A percentile compares a stretch with the other conserved stretches of the same genome.
phyloP scores from a whole-genome alignment of 2,888 invertebrate species.

The Hemistola chrysoprasaria region DNA sequence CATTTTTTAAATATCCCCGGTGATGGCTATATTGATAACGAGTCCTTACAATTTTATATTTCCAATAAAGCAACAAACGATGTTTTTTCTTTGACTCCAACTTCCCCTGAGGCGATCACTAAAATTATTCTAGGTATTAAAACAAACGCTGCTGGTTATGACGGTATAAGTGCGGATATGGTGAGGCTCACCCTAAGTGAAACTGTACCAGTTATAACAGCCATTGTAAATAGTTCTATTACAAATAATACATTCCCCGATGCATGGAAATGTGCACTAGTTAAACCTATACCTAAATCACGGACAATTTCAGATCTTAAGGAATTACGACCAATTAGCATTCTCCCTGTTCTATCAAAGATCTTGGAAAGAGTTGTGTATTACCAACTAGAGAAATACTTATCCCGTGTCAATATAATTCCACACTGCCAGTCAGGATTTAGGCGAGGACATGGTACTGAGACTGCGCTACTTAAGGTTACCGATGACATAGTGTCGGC shows the following conservation, averaged over 20 bases:
- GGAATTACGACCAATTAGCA: constrained; percentile 19
- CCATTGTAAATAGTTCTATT: background rate
- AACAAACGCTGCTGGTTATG: no score
- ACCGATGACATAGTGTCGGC: constrained; percentile 19
- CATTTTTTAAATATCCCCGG: constrained; percentile 5
- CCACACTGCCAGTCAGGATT: constrained; percentile 26
- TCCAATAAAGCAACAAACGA: constrained; percentile 1
- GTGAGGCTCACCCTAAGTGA: no score
- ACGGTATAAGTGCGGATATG: no score
- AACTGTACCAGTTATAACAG: no score
- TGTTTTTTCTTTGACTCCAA: background rate
- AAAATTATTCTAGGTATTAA: no score
- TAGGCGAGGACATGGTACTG: constrained; percentile 11
- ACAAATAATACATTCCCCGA: background rate
- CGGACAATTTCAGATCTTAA: background rate
- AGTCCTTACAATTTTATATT: background rate
- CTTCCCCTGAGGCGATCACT: background rate
- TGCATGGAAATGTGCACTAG: constrained; percentile 5
- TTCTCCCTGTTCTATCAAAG: constrained; percentile 18
- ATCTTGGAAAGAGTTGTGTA: constrained; percentile 3
- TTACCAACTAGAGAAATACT: background rate
- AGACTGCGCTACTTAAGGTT: constrained; percentile 20
- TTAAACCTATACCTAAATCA: constrained; percentile 7
- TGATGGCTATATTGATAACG: no score
- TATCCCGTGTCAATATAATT: constrained; percentile 17